Conservation (phyloP, 2,888 invertebrate species). For the Trypoxylon attenuatum region DNA sequence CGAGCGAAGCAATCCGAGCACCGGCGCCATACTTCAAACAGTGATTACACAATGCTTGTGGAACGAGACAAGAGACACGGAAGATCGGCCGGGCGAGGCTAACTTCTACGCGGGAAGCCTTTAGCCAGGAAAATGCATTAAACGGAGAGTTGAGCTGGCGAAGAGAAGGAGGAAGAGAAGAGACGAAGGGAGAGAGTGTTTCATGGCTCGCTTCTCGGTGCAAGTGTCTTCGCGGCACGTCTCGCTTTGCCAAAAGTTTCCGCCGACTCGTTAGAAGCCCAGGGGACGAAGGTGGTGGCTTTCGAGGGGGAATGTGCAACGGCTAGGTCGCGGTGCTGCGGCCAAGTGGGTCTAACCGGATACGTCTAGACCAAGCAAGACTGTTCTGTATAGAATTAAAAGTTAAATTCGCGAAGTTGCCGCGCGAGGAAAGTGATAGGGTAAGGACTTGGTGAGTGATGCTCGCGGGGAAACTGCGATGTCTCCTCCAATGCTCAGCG, state of each 20-base stretch:
- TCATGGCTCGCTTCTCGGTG: constrained; percentile 1
- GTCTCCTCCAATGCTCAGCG: too few species aligned
- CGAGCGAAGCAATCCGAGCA: too few species aligned
- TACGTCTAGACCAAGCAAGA: constrained; percentile 19
- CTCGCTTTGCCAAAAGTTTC: constrained; percentile 6
- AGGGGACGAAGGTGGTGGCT: background rate
- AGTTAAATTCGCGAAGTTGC: background rate
- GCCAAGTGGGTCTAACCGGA: too few species aligned
- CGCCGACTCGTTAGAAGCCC: constrained; percentile 4
- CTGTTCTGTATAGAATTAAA: constrained; percentile 16
- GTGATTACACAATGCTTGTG: too few species aligned
- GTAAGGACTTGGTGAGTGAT: background rate
- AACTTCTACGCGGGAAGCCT: too few species aligned
- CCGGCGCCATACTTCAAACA: too few species aligned
- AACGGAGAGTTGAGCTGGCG: background rate
- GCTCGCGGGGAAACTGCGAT: background rate
- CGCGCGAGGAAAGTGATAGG: background rate
- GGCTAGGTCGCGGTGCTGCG: constrained; percentile 13
- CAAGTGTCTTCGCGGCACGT: background rate
- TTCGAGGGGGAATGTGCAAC: background rate
- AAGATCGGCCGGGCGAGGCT: too few species aligned
- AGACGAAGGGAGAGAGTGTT: background rate
- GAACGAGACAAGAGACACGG: too few species aligned
- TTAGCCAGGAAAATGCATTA: background rate
- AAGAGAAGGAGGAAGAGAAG: background rate